phyloP scores from a whole-genome alignment of 2,113 vertebrate species.

The Ancistrus triradiatus region DNA sequence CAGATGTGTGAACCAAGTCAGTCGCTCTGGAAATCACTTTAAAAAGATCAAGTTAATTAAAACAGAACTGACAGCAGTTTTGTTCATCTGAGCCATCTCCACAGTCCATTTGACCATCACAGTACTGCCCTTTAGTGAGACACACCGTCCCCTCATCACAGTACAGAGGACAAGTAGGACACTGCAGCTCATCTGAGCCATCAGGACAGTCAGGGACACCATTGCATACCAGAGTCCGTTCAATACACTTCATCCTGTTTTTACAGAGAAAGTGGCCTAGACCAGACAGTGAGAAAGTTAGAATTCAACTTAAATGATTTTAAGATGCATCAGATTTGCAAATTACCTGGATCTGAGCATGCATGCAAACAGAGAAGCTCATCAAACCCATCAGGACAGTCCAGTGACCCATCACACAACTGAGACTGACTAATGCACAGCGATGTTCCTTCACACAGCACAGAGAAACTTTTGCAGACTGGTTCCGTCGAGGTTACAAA shows the following conservation, averaged over 20 bases:
- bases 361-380: slow-evolving; percentile 34
- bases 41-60: neutral
- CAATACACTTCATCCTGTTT: slow-evolving; percentile 63
- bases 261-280: slow-evolving; percentile 72
- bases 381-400: slow-evolving; percentile 46
- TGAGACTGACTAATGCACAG: slow-evolving; percentile 26
- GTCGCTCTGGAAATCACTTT: too few species aligned
- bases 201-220: slow-evolving; percentile 74
- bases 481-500: neutral
- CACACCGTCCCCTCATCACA: slow-evolving; percentile 69
- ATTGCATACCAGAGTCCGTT: slow-evolving; percentile 65
- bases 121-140: slow-evolving; percentile 65
- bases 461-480: slow-evolving; percentile 19
- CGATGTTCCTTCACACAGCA: slow-evolving; percentile 15
- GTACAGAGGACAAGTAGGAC: slow-evolving; percentile 45
- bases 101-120: slow-evolving; percentile 79
- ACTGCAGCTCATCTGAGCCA: slow-evolving; percentile 74
- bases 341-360: slow-evolving; percentile 33
- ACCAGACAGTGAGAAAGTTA: neutral
- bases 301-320: neutral
- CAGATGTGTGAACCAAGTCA: too few species aligned
- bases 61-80: neutral
- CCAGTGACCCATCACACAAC: slow-evolving; percentile 42
- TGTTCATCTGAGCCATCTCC: slow-evolving; percentile 71
- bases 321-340: neutral